Evolutionary conservation across 1,140 invertebrate genomes (phyloP), one percentile per base, ranked within the genome.

Genomic region (Euglossa dilemma): DNA sequence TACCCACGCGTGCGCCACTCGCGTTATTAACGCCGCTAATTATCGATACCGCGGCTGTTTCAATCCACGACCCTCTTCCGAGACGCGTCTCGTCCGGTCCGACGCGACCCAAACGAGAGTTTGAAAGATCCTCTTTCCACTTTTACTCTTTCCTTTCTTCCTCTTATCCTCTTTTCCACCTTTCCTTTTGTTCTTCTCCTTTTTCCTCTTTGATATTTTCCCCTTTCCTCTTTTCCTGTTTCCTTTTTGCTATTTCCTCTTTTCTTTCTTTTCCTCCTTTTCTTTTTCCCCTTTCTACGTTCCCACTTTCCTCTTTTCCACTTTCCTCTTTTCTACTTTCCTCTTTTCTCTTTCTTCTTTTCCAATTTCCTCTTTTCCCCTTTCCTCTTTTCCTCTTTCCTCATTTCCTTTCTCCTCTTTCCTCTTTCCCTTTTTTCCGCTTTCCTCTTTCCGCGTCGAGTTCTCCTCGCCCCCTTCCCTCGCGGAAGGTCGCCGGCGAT

Each of bases 11-110:
- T 50, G 85, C 54, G n/a, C 20, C 6, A 43, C 20, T 8, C 23
- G 61, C 54, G 85, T 90, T 89, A 91, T 91, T 90, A 87, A 87
- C 84, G 85, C 80, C 73, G 74, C 67, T 85, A 90, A 91, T 91
- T 90, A 91, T 89, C 84, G 85, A 87, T 89, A 83, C 63, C 4
- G 45, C 81, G 63, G 76, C 67, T 85, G 85, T 80, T 87, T 84
- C 90, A 87, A 91, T 91, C 88, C 86, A 91, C 90, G 61, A 18
- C 18, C 14, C 57, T n/a, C 16, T 23, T 25, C n/a, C 6, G n/a
- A 28, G 5, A n/a, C 16, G 16, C 18, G 43, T 28, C 23, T 28
- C 50, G 63, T 75, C 57, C 6, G 36, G 79, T 0, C 59, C 23
- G 79, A 52, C 5, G 66, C 50, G 36, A 36, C 36, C 36, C 1